These are phyloP conservation scores for Piaya cayana DNA, from an alignment of 2,113 vertebrate genomes.

Conservation along the genomic window DNA sequence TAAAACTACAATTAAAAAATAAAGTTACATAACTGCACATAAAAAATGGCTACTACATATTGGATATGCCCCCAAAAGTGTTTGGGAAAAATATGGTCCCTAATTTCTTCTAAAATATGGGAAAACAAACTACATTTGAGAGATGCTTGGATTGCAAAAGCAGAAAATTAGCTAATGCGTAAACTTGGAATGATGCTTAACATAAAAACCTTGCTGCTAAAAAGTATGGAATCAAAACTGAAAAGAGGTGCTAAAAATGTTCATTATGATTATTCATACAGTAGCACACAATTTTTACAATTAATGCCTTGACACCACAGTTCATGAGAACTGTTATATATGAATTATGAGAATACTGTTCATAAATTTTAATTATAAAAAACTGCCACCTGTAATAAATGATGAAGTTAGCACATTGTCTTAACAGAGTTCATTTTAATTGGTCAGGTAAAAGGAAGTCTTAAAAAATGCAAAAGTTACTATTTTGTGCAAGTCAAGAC, in stretches of 20 bases:
- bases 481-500: not conserved
- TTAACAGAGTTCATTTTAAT: not conserved
- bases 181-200: not conserved
- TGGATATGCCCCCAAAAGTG: not conserved
- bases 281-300: not conserved
- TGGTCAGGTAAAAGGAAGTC: not conserved
- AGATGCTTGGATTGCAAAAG: not conserved
- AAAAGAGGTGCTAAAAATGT: not conserved
- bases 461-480: not conserved
- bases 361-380: not conserved
- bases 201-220: not conserved
- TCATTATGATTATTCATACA: not conserved
- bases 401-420: not conserved
- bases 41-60: not conserved
- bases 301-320: not conserved
- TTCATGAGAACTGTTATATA: not conserved
- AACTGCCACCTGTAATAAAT: not conserved
- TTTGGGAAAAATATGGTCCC: not conserved
- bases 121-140: not conserved
- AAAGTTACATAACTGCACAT: not conserved
- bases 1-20: not conserved
- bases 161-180: not conserved
- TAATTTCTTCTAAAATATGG: not conserved
- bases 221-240: not conserved
- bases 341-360: not conserved